Evolutionary conservation across 2,888 invertebrate species (phyloP).

Genomic region (Sminthurinus aureus): DNA sequence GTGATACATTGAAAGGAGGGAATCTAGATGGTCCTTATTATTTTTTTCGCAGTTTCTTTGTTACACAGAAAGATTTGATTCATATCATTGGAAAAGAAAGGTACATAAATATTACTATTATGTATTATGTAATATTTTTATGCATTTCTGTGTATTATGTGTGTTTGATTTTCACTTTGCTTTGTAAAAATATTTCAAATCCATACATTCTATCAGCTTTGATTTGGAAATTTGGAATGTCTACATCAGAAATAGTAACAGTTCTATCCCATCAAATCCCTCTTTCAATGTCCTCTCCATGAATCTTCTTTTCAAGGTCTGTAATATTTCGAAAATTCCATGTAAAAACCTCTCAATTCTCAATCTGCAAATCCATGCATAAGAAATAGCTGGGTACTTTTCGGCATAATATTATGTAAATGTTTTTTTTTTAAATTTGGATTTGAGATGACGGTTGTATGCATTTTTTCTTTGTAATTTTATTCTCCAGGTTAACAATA

Average conservation of each 20-base stretch:
- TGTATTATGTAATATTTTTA: not conserved
- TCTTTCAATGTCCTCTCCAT: constrained; percentile 10
- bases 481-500: constrained; percentile 14
- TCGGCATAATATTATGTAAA: no score
- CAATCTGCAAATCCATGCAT: not conserved
- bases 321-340: not conserved
- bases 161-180: not conserved
- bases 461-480: no score
- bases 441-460: no score
- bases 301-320: constrained; percentile 30
- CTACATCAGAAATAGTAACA: constrained; percentile 24
- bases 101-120: not conserved
- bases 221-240: constrained; percentile 34
- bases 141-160: not conserved
- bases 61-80: not conserved
- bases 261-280: not conserved
- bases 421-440: no score
- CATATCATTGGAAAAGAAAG: not conserved
- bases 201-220: not conserved
- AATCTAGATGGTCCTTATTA: constrained; percentile 24
- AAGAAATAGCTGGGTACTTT: no score
- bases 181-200: not conserved
- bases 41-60: constrained; percentile 18
- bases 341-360: not conserved
- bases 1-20: constrained; percentile 22